phyloP scores from a whole-genome alignment of 2,888 invertebrate species.

The Hofmannophila pseudospretella region DNA sequence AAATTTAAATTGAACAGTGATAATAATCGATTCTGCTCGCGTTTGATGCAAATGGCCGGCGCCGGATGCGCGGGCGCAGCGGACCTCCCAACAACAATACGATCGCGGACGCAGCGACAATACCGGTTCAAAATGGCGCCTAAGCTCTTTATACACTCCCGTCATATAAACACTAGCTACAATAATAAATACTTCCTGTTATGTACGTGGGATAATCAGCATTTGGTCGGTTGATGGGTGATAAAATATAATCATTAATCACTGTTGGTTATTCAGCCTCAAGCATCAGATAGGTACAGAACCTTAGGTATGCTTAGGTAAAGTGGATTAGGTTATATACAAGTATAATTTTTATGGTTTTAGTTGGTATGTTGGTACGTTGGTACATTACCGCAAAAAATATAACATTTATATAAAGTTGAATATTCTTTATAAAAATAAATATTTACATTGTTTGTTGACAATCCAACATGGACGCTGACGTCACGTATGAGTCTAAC shows the following conservation, averaged over 20 bases:
- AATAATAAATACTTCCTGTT: slow-evolving; percentile 33
- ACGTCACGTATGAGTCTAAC: too few relatives aligned
- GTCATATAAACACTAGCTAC: slow-evolving; percentile 15
- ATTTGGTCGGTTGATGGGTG: slow-evolving; percentile 18
- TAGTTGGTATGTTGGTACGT: too few relatives aligned
- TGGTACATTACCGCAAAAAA: too few relatives aligned
- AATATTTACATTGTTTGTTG: too few relatives aligned
- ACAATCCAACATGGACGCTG: too few relatives aligned
- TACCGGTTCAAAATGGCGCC: slow-evolving; percentile 72
- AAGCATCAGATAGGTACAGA: too few relatives aligned
- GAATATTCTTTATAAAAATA: too few relatives aligned
- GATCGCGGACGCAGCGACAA: slow-evolving; percentile 52
- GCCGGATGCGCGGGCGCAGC: slow-evolving; percentile 75
- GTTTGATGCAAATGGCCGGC: slow-evolving; percentile 72
- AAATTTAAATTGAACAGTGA: slow-evolving; percentile 20
- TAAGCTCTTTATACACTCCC: slow-evolving; percentile 48
- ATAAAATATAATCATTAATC: neutral
- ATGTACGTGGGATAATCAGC: slow-evolving; percentile 56
- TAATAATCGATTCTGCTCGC: slow-evolving; percentile 60
- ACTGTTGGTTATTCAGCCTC: too few relatives aligned
- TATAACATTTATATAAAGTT: too few relatives aligned
- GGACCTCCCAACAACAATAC: slow-evolving; percentile 70
- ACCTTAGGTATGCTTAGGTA: too few relatives aligned
- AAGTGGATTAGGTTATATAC: too few relatives aligned
- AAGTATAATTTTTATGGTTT: too few relatives aligned